These are phyloP conservation scores for Myrmecobius fasciatus DNA, from an alignment of 2,113 vertebrate genomes.

Conservation along the genomic window DNA sequence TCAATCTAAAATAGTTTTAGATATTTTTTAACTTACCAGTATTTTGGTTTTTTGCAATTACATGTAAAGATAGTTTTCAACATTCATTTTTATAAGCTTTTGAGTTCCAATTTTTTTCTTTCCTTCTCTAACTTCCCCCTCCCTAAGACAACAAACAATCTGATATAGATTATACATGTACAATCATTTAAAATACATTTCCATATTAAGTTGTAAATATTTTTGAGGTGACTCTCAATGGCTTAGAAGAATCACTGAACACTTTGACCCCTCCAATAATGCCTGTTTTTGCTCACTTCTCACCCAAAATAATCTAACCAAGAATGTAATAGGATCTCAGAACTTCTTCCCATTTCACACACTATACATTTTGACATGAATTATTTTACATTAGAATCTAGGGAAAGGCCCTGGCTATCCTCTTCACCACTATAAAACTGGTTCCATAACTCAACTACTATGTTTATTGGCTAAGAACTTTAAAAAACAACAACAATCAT, in stretches of 20 bases:
- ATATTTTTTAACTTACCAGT: neutral
- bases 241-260: neutral
- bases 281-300: neutral
- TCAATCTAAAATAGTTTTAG: conserved; percentile 6
- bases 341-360: neutral
- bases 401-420: conserved; percentile 22
- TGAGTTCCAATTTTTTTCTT: too few relatives aligned
- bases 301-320: neutral
- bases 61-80: too few relatives aligned
- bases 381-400: conserved; percentile 31
- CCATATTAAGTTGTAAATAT: neutral
- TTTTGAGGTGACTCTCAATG: conserved; percentile 21
- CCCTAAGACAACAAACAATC: too few relatives aligned
- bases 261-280: neutral
- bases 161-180: too few relatives aligned
- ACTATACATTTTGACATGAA: conserved; percentile 58
- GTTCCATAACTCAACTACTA: conserved; percentile 41
- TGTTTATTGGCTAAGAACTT: conserved; percentile 63
- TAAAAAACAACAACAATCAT: conserved; percentile 40
- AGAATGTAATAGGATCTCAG: neutral
- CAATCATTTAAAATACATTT: too few relatives aligned
- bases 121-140: too few relatives aligned
- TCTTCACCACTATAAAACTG: conserved; percentile 46
- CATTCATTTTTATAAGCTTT: too few relatives aligned
- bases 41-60: too few relatives aligned